These are phyloP conservation scores for Gallinago media DNA, from an alignment of 2,113 vertebrate genomes.

Conservation along the genomic window DNA sequence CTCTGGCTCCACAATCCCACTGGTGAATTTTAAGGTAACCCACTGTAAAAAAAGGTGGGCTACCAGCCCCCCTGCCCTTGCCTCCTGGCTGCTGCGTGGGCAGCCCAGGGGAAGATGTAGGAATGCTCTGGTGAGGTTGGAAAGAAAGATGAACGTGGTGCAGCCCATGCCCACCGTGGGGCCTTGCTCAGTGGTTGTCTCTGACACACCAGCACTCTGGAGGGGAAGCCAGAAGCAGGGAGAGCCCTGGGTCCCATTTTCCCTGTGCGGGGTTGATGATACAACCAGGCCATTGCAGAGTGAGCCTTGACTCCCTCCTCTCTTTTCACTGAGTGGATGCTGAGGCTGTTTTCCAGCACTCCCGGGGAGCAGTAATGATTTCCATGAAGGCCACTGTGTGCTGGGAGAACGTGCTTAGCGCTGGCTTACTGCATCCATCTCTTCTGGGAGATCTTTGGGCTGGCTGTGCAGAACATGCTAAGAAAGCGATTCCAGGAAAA, in stretches of 20 bases:
- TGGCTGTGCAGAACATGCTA: background rate
- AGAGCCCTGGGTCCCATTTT: background rate
- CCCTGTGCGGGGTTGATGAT: accelerated
- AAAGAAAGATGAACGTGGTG: background rate
- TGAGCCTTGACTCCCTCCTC: background rate
- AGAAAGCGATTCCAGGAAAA: conserved; percentile 29
- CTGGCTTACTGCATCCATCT: background rate
- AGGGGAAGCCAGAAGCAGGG: background rate
- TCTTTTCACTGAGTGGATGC: background rate
- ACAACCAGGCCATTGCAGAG: accelerated
- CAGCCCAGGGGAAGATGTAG: background rate
- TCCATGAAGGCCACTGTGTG: background rate
- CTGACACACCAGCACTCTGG: background rate
- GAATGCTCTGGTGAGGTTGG: background rate
- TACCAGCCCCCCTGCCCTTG: background rate
- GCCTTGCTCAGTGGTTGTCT: background rate
- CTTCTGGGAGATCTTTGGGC: background rate
- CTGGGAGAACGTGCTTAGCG: background rate
- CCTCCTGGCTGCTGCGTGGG: background rate
- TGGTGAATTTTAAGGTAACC: no score
- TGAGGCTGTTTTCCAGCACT: background rate
- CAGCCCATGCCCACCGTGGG: background rate
- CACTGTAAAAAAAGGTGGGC: background rate
- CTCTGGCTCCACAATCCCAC: background rate
- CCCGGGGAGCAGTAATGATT: background rate